Evolutionary conservation across 2,113 vertebrate species (phyloP), one percentile per base, ranked within the genome.

Genomic region (Petromus typicus): DNA sequence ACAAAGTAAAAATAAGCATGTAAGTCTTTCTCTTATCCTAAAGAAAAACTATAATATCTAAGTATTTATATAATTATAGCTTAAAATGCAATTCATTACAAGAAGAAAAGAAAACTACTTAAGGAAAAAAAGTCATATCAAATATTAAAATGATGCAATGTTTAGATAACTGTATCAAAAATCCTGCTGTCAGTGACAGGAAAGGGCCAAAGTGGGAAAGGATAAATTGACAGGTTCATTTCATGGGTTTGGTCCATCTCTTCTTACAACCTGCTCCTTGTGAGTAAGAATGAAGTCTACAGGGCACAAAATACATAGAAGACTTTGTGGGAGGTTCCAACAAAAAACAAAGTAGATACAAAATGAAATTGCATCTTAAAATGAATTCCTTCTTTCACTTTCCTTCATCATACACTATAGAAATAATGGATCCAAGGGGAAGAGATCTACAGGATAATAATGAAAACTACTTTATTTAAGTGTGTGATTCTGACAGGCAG

Each of bases 1-100:
- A 86, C 8, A 91, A 30, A 30, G 34, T 85, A 7, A 78, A 95
- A 94, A 86, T n/a, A 95, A n/a, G 30, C 54, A 78, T 40, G 5
- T 45, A 63, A 51, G 11, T 75, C 86, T 30, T 25, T 94, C 67
- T 81, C 40, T 95, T 81, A 92, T 94, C 75, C 40, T 84, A 87
- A 86, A 85, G 40, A 94, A 96, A 92, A 54, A 84, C 30, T 66
- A 37, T 37, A 87, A 37, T 90, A 69, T 61, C 37, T 25, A 96
- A 71, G 51, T 93, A 94, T 85, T 91, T 93, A 91, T 81, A 79
- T 66, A 88, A 88, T 91, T 90, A 91, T n/a, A 90, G 76, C n/a
- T 85, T 48, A 73, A 87, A 82, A 45, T 66, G 56, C 5, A 96
- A 75, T 45, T 95, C 45, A 93, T 30, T 93, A n/a, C 5, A 91